Evolutionary conservation across 2,113 vertebrate genomes (phyloP), one percentile per base, ranked within the genome.

Genomic region (Lycocorax pyrrhopterus): DNA sequence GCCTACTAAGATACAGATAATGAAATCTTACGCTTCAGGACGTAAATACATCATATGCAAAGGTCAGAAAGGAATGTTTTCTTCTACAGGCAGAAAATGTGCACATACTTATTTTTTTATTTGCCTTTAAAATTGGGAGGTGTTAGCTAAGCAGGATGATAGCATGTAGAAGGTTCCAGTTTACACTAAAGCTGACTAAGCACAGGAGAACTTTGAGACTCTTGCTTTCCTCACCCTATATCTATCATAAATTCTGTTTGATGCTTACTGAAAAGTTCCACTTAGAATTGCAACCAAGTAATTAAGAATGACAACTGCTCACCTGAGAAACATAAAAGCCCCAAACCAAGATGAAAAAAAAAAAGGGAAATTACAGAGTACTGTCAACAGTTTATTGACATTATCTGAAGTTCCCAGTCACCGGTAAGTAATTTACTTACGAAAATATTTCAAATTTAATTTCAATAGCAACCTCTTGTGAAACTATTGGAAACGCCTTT

Each of bases 1-100:
- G 37, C 71, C 66, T 85, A 76, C 72, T 71, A 79, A 72, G 88
- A 77, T 62, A 79, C 91, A 35, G 46, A 58, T 78, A 90, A 95
- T 81, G 73, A 90, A 93, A 91, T 76, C 77, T 82, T 79, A 47
- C 1, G 33, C 83, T 95, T 93, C 74, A 87, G 64, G 52, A 90
- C 87, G 41, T 83, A 95, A 87, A 77, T 0, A 79, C 76, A 83
- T 89, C 13, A 59, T 82, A 58, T 92, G 47, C 49, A 90, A 89
- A 94, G 86, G 83, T 87, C 94, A 95, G 68, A 71, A 84, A 89
- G 59, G 58, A 94, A 84, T 39, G 53, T 76, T 94, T 95, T 84
- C 90, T 72, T 49, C 74, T 46, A 63, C 17, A 86, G 41, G 63
- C 53, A 94, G 58, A 82, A 94, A 80, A 62, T 37, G 17, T n/a